These are phyloP conservation scores for Epirrhoe tristata DNA, from an alignment of 2,888 invertebrate genomes.

Conservation along the genomic window DNA sequence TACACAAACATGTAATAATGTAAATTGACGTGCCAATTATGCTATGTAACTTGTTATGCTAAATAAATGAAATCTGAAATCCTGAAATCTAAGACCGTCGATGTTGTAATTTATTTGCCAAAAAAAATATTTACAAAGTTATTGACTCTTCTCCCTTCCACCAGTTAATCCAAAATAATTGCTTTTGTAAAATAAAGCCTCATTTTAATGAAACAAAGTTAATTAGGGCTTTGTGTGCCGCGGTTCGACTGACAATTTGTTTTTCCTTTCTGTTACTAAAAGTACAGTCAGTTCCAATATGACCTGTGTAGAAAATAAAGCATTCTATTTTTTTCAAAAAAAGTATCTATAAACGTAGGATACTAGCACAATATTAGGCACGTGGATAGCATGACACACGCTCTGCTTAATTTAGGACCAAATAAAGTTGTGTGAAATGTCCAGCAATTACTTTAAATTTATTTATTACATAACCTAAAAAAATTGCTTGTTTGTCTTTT, in stretches of 20 bases:
- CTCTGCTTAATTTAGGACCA: too few relatives aligned
- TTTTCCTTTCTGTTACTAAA: slow-evolving; percentile 8
- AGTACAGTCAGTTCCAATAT: background rate
- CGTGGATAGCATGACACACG: too few relatives aligned
- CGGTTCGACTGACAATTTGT: slow-evolving; percentile 38
- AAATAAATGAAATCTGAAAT: too few relatives aligned
- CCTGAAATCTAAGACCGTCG: background rate
- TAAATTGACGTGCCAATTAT: too few relatives aligned
- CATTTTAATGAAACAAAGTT: slow-evolving; percentile 45
- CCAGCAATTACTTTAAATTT: too few relatives aligned
- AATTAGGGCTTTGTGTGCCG: slow-evolving; percentile 38
- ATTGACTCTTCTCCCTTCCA: slow-evolving; percentile 31
- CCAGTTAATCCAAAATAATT: slow-evolving; percentile 50
- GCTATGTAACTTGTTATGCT: too few relatives aligned
- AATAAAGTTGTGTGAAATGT: too few relatives aligned
- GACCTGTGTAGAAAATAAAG: background rate
- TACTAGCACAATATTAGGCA: too few relatives aligned
- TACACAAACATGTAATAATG: too few relatives aligned
- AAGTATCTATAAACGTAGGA: too few relatives aligned
- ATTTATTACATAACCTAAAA: too few relatives aligned
- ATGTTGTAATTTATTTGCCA: background rate
- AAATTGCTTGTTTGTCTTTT: too few relatives aligned
- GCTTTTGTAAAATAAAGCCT: slow-evolving; percentile 37
- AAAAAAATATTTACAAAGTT: background rate
- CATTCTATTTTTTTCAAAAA: background rate